A percentile compares a stretch with the other conserved stretches of the same genome.
phyloP scores from a whole-genome alignment of 37 sponge, comb jelly and placozoan genomes.

The Lycopodina hypogea region DNA sequence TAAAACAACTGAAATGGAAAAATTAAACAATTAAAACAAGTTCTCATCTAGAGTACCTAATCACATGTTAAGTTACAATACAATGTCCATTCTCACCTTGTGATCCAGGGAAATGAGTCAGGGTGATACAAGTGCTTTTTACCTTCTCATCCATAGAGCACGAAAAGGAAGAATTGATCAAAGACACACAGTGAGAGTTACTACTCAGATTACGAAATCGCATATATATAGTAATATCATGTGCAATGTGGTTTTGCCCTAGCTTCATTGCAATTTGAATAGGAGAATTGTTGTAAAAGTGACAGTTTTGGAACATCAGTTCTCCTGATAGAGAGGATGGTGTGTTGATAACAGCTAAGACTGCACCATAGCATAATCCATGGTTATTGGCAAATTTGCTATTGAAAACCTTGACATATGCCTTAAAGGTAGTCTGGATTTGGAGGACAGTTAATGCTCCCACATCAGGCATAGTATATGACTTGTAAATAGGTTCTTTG shows the following conservation, averaged over 20 bases:
- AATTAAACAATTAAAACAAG: not conserved
- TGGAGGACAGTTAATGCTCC: conserved; percentile 16
- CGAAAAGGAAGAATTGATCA: not conserved
- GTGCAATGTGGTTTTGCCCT: conserved; percentile 8
- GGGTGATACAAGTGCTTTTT: not conserved
- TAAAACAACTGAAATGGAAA: not conserved
- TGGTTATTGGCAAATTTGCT: conserved; percentile 8
- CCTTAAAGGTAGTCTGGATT: not conserved
- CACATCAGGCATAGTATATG: not conserved
- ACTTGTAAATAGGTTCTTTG: not conserved
- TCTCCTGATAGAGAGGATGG: not conserved
- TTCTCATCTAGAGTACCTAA: not conserved
- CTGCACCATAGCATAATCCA: conserved; percentile 12
- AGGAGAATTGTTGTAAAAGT: conserved; percentile 1
- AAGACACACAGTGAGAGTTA: not conserved
- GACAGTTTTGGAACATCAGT: not conserved
- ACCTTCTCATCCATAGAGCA: too few relatives aligned
- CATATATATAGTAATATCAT: conserved; percentile 4
- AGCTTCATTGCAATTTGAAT: not conserved
- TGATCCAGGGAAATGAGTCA: conserved; percentile 3
- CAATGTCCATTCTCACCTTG: not conserved
- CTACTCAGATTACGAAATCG: not conserved
- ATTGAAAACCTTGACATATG: not conserved
- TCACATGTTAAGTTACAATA: too few relatives aligned
- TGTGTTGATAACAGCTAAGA: not conserved